Evolutionary conservation across 1,140 invertebrate genomes (phyloP).

Genomic region (Lysiphlebus fabarum): DNA sequence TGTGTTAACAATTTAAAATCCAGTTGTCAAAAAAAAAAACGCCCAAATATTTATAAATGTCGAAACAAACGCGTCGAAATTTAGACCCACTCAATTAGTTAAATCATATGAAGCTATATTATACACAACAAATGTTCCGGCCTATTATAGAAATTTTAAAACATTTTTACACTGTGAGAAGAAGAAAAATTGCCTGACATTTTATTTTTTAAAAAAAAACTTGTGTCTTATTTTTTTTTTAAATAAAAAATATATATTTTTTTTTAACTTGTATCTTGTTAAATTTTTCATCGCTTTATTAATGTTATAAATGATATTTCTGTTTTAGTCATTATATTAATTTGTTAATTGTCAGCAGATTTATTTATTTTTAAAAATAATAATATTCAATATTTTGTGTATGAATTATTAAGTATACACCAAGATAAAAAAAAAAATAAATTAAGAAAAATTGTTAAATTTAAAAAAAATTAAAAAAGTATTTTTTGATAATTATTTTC

Average conservation of each 20-base stretch:
- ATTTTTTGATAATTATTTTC: too few species aligned
- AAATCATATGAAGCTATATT: constrained; percentile 14
- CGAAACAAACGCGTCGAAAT: constrained; percentile 39
- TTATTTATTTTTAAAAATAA: neutral
- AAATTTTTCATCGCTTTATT: neutral
- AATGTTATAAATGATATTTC: neutral
- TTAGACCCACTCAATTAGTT: constrained; percentile 34
- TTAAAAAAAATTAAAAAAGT: too few species aligned
- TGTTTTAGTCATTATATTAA: constrained; percentile 2
- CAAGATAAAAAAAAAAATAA: too few species aligned
- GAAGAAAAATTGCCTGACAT: constrained; percentile 20
- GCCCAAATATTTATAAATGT: constrained; percentile 30
- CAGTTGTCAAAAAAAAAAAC: neutral
- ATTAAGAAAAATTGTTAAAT: too few species aligned
- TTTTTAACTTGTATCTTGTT: neutral
- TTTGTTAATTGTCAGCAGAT: constrained; percentile 4
- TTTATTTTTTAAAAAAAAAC: neutral
- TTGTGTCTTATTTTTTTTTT: neutral
- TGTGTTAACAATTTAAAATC: constrained; percentile 12
- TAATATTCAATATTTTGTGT: too few species aligned
- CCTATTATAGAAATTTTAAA: constrained; percentile 17
- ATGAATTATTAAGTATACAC: too few species aligned
- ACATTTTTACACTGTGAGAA: constrained; percentile 3
- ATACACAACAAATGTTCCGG: constrained; percentile 13
- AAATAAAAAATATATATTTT: neutral